Percentiles rank a stretch among this genome's conserved stretches.
These are phyloP conservation scores for Dallia pectoralis DNA, from an alignment of 2,797 vertebrate species.

Conservation along the genomic window DNA sequence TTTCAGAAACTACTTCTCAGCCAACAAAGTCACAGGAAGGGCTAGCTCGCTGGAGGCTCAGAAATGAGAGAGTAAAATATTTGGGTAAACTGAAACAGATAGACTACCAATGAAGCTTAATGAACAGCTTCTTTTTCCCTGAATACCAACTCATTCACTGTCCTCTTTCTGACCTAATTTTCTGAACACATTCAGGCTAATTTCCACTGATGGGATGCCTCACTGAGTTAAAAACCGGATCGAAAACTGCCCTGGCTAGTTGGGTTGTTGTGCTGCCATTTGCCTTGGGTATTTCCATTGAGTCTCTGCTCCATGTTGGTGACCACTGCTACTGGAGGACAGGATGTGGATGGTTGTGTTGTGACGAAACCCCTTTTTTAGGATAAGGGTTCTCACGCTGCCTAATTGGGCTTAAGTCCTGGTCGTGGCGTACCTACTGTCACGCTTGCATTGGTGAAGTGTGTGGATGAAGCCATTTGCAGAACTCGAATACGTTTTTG, in stretches of 20 bases:
- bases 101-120: constrained; percentile 46
- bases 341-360: neutral
- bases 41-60: constrained; percentile 27
- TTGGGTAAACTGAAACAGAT: constrained; percentile 16
- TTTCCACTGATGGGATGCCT: constrained; percentile 27
- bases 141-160: neutral
- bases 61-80: constrained; percentile 25
- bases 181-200: constrained; percentile 53
- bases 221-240: neutral
- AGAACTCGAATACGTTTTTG: too few species aligned
- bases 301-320: constrained; percentile 2
- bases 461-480: too few species aligned
- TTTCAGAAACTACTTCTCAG: constrained; percentile 38
- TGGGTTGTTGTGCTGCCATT: neutral
- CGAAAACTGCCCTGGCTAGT: neutral
- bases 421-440: too few species aligned
- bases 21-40: constrained; percentile 47
- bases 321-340: neutral
- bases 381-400: neutral
- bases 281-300: constrained; percentile 23
- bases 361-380: neutral
- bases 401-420: neutral
- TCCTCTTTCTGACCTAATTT: constrained; percentile 25
- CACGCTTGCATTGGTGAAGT: too few species aligned
- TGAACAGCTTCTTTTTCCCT: constrained; percentile 50